phyloP scores from a whole-genome alignment of 2,888 invertebrate genomes.

The Calameuta idolon region DNA sequence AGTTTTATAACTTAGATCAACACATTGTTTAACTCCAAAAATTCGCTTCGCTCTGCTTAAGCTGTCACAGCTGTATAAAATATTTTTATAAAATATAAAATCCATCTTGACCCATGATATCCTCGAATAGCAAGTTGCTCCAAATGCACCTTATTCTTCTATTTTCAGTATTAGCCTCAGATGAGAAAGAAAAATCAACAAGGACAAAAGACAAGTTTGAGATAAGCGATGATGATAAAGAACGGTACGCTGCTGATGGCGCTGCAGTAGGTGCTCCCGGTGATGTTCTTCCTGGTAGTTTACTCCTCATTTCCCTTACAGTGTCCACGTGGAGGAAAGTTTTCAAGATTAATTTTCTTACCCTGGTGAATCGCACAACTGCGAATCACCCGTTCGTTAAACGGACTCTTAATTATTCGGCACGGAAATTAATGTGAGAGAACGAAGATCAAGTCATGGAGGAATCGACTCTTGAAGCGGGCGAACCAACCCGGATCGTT shows the following conservation, averaged over 20 bases:
- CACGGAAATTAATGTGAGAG: neutral
- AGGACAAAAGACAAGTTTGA: neutral
- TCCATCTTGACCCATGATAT: neutral
- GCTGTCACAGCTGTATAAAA: neutral
- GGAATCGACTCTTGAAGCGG: neutral
- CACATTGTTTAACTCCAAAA: neutral
- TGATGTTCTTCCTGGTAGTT: neutral
- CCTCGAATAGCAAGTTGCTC: neutral
- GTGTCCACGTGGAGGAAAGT: neutral
- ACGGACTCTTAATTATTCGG: constrained; percentile 1
- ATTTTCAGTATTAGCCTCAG: neutral
- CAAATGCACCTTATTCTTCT: neutral
- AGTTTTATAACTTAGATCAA: neutral
- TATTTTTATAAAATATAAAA: neutral
- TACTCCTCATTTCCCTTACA: neutral
- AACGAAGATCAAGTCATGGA: neutral
- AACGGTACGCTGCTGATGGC: neutral
- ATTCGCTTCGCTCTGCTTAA: neutral
- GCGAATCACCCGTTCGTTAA: neutral
- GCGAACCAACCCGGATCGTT: neutral
- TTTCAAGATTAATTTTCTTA: constrained; percentile 5
- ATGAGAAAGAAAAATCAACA: neutral
- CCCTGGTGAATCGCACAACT: neutral
- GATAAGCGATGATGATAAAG: neutral
- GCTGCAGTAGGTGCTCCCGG: neutral